Conservation (phyloP, 1,140 invertebrate species). For the Anagrus nilaparvatae region DNA sequence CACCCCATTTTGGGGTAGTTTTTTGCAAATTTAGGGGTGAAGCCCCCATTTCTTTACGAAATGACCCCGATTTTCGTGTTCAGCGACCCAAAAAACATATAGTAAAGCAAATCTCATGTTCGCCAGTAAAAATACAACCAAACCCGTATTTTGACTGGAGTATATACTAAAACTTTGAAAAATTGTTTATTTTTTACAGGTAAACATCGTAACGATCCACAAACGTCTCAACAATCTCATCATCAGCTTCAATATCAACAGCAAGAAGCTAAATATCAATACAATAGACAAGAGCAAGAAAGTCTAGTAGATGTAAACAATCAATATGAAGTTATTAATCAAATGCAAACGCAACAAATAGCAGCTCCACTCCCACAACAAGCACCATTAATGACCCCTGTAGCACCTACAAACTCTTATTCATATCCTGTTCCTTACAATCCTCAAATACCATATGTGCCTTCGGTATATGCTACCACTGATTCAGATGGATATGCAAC, state of each 20-base stretch:
- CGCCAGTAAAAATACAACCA: conserved; percentile 3
- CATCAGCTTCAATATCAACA: background rate
- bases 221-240: conserved; percentile 7
- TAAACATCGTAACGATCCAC: background rate
- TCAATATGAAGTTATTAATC: background rate
- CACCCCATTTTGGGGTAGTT: no score
- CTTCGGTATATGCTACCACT: background rate
- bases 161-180: no score
- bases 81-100: conserved; percentile 4
- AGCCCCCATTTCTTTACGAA: no score
- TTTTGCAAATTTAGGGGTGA: no score
- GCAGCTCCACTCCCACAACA: conserved; percentile 8
- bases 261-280: background rate
- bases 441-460: conserved; percentile 12
- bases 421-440: conserved; percentile 11
- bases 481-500: conserved; percentile 8
- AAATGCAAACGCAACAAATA: background rate
- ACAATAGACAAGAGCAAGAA: conserved; percentile 1
- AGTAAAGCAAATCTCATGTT: background rate
- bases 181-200: no score
- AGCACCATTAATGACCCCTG: conserved; percentile 2
- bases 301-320: background rate
- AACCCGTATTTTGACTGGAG: no score
- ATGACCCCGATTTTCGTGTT: conserved; percentile 58
- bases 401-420: conserved; percentile 4